These are phyloP conservation scores for Anhinga rufa DNA, from an alignment of 2,113 vertebrate genomes.

Conservation along the genomic window DNA sequence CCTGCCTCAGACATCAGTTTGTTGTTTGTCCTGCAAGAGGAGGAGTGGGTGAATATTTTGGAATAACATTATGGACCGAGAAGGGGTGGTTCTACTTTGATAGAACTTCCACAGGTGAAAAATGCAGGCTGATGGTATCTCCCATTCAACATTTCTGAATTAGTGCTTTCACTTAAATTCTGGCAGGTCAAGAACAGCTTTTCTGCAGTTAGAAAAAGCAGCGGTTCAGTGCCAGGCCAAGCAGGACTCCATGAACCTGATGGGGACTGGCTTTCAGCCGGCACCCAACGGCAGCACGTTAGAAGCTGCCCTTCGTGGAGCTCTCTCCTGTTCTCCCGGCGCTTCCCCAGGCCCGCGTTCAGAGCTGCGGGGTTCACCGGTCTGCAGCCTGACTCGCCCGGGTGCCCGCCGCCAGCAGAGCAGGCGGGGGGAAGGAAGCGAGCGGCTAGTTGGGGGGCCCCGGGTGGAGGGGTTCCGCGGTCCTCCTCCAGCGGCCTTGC, in stretches of 20 bases:
- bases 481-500: not conserved
- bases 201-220: not conserved
- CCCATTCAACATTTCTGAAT: not conserved
- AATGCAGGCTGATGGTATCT: fast-evolving
- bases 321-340: too few species aligned
- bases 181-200: not conserved
- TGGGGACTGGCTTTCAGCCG: not conserved
- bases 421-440: not conserved
- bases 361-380: not conserved
- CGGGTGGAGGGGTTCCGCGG: fast-evolving
- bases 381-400: not conserved
- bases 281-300: not conserved
- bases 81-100: not conserved
- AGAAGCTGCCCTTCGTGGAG: not conserved
- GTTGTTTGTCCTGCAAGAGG: not conserved
- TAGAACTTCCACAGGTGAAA: not conserved
- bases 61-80: not conserved
- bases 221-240: not conserved
- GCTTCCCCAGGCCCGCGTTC: not conserved
- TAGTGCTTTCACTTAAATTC: not conserved
- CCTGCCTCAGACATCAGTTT: not conserved
- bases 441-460: fast-evolving
- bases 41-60: not conserved
- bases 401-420: too few species aligned
- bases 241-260: not conserved